phyloP scores from a whole-genome alignment of 2,113 vertebrate genomes.

The Ursus arctos region DNA sequence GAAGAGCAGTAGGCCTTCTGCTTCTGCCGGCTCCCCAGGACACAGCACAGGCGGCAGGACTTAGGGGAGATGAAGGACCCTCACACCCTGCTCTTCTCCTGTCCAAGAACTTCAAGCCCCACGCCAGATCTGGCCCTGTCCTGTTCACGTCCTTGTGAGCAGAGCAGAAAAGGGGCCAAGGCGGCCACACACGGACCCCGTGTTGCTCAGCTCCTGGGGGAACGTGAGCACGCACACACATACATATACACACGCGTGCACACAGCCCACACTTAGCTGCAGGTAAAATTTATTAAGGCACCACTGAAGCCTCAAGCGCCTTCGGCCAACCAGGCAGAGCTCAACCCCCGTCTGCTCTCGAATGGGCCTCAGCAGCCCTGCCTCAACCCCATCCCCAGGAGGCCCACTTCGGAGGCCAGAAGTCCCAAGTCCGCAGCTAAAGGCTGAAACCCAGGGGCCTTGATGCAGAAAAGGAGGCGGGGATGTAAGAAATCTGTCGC shows the following conservation, averaged over 20 bases:
- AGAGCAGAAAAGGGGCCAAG: background rate
- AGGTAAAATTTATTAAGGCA: conserved; percentile 64
- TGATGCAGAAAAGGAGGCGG: background rate
- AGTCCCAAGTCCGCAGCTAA: background rate
- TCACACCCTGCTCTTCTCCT: background rate
- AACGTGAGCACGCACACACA: too few species aligned
- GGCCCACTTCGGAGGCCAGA: background rate
- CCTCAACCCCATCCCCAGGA: fast-evolving
- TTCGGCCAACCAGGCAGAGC: fast-evolving
- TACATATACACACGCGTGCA: background rate
- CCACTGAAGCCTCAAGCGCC: background rate
- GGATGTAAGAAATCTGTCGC: background rate
- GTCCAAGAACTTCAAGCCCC: background rate
- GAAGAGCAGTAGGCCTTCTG: background rate
- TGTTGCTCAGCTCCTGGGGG: background rate
- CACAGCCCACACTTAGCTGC: background rate
- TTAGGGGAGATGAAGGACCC: background rate
- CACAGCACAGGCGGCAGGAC: fast-evolving
- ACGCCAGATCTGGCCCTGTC: background rate
- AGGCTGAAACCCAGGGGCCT: background rate
- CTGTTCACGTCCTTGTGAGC: background rate
- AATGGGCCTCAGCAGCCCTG: fast-evolving
- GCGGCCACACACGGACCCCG: background rate
- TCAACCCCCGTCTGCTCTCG: background rate
- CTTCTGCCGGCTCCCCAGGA: too few species aligned